A percentile compares a stretch with the other conserved stretches of the same genome.
phyloP scores from a whole-genome alignment of 2,797 vertebrate genomes.

The Nyctibius grandis region DNA sequence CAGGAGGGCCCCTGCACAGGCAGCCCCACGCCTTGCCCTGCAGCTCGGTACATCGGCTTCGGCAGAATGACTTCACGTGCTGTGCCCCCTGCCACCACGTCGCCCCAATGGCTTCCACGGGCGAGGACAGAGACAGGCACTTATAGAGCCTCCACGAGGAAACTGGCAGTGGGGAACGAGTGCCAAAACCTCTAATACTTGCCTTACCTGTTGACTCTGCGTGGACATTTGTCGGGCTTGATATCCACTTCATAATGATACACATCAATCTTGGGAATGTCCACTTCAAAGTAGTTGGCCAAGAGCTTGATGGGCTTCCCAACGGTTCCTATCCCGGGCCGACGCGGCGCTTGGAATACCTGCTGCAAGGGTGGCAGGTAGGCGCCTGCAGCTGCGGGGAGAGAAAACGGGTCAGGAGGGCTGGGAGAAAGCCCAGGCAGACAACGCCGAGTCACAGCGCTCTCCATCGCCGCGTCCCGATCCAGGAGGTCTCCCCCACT shows the following conservation, averaged over 20 bases:
- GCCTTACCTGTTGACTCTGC: slow-evolving; percentile 97
- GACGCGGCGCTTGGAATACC: slow-evolving; percentile 96
- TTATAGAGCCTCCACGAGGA: neutral
- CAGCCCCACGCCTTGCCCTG: accelerated
- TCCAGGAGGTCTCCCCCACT: neutral
- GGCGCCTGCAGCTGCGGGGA: slow-evolving; percentile 72
- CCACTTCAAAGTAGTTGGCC: slow-evolving; percentile 99
- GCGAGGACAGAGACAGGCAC: neutral
- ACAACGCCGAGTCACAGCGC: accelerated
- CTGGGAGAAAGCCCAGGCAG: neutral
- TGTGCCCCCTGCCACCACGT: neutral
- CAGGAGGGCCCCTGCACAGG: neutral
- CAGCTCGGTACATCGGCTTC: neutral
- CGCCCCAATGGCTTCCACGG: neutral
- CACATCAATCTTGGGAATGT: slow-evolving; percentile 99
- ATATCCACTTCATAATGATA: slow-evolving; percentile 99
- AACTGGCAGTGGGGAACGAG: neutral
- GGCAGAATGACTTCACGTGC: neutral
- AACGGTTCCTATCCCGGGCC: slow-evolving; percentile 96
- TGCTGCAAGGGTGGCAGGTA: slow-evolving; percentile 95
- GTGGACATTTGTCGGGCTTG: slow-evolving; percentile 98
- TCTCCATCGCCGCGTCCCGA: neutral
- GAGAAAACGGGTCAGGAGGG: neutral
- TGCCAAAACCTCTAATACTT: slow-evolving; percentile 47
- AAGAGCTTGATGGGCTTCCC: slow-evolving; percentile 98